phyloP scores from a whole-genome alignment of 2,113 vertebrate species.

The Xenus cinereus region DNA sequence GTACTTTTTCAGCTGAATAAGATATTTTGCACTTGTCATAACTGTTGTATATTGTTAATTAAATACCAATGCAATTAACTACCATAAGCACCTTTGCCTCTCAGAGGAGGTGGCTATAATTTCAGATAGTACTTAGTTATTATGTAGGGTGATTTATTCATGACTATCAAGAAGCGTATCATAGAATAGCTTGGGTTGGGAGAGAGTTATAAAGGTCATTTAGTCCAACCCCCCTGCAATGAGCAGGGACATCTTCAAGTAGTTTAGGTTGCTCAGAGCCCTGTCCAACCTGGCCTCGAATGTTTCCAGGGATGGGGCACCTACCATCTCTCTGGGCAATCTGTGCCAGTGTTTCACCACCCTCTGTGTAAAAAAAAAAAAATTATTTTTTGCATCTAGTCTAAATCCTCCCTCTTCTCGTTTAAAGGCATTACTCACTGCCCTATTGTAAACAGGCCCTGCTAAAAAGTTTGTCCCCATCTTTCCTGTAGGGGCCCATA shows the following conservation, averaged over 20 bases:
- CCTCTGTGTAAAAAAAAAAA: background rate
- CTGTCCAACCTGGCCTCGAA: background rate
- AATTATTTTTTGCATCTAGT: background rate
- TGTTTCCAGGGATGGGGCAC: background rate
- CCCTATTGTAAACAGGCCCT: background rate
- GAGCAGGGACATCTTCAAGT: no score
- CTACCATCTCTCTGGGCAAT: background rate
- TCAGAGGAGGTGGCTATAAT: background rate
- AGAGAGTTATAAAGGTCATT: background rate
- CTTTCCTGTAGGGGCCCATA: background rate
- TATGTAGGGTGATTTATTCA: background rate
- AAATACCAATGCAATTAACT: background rate
- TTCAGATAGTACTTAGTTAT: background rate
- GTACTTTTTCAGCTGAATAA: background rate
- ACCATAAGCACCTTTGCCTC: background rate
- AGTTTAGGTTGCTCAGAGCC: background rate
- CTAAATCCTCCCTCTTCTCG: background rate
- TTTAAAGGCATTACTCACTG: background rate
- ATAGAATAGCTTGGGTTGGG: background rate
- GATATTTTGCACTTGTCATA: background rate
- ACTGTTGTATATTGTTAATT: background rate
- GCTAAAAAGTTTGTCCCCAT: background rate
- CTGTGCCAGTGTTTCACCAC: background rate
- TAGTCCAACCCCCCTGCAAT: background rate
- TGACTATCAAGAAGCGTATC: background rate